A percentile compares a stretch with the other conserved stretches of the same genome.
Evolutionary conservation across 2,797 vertebrate genomes (phyloP).

Genomic region (Anabacerthia variegaticeps): DNA sequence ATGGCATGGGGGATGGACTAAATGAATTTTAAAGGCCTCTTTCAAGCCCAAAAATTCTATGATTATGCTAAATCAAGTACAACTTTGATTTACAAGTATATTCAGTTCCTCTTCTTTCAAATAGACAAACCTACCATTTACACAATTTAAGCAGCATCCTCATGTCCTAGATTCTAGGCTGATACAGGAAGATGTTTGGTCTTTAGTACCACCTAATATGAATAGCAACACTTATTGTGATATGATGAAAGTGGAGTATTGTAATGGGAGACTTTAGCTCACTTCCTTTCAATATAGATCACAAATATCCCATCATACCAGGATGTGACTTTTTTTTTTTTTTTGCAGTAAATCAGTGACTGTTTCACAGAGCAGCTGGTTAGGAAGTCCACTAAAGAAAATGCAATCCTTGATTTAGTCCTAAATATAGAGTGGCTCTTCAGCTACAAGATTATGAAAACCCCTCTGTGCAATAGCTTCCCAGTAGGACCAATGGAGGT

Average conservation of each 20-base stretch:
- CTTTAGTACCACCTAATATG: not conserved
- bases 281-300: not conserved
- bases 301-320: not conserved
- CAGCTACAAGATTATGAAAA: not conserved
- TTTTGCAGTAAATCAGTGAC: not conserved
- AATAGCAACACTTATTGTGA: not conserved
- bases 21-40: not conserved
- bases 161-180: not conserved
- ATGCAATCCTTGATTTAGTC: not conserved
- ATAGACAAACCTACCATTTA: not conserved
- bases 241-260: not conserved
- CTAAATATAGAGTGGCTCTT: constrained; percentile 30
- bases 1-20: not conserved
- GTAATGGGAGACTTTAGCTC: not conserved
- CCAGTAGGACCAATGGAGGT: not conserved
- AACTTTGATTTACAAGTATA: not conserved
- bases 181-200: not conserved
- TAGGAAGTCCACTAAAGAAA: constrained; percentile 18
- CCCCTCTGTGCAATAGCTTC: not conserved
- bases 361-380: not conserved
- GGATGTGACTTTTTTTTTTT: not conserved
- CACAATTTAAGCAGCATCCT: not conserved
- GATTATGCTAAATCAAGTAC: not conserved
- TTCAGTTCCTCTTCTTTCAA: not conserved
- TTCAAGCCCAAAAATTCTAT: not conserved